These are phyloP conservation scores for Lutraria rhynchaena DNA, from an alignment of 1,140 invertebrate species.

Conservation along the genomic window DNA sequence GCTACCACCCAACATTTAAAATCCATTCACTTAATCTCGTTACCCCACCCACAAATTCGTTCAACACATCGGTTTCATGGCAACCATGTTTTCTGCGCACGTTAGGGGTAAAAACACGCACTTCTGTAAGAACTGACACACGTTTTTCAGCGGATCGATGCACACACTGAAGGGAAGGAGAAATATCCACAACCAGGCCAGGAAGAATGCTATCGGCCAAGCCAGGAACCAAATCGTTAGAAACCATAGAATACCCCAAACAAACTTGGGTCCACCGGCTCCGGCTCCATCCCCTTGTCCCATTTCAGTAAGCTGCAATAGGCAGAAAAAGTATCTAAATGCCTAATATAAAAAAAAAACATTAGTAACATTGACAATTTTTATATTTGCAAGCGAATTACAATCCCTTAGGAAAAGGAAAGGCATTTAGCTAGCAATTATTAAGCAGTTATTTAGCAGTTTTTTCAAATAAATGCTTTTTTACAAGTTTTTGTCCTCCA, in stretches of 20 bases:
- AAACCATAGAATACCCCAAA: constrained; percentile 80
- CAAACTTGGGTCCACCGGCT: constrained; percentile 73
- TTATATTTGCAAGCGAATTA: too few species aligned
- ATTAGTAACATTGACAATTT: too few species aligned
- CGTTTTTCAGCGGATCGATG: constrained; percentile 72
- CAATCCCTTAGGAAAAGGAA: too few species aligned
- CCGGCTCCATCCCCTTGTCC: constrained; percentile 68
- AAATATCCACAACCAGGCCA: constrained; percentile 80
- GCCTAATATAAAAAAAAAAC: not conserved
- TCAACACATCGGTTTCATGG: constrained; percentile 79
- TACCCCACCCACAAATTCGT: too few species aligned
- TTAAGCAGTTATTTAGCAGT: too few species aligned
- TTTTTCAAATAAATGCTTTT: too few species aligned
- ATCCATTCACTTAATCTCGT: too few species aligned
- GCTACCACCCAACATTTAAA: too few species aligned
- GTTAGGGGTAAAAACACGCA: constrained; percentile 78
- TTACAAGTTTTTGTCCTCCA: too few species aligned
- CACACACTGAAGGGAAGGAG: constrained; percentile 79
- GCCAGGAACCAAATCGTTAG: constrained; percentile 76
- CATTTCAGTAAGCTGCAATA: constrained; percentile 51
- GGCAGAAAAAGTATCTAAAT: not conserved
- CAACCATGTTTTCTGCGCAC: constrained; percentile 79
- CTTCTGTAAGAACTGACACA: constrained; percentile 77
- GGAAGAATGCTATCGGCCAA: constrained; percentile 80
- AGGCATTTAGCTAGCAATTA: too few species aligned